A percentile compares a stretch with the other conserved stretches of the same genome.
Conservation (phyloP, 2,797 vertebrate genomes). For the Acanthurus leucopareius region DNA sequence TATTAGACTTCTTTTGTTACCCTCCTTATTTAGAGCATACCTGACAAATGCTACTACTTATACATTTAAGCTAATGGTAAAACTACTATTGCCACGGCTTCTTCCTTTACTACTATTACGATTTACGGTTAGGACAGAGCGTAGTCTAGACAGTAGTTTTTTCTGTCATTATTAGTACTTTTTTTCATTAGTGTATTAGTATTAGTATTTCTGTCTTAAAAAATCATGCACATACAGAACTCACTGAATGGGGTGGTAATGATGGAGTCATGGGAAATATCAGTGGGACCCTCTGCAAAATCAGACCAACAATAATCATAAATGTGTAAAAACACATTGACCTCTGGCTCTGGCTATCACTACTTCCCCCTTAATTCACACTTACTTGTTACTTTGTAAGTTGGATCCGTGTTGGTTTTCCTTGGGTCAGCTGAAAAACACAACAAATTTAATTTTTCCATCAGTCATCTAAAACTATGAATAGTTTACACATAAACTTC, state of each 20-base stretch:
- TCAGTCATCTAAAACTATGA: background rate
- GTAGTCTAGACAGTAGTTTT: background rate
- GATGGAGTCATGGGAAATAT: background rate
- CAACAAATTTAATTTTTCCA: background rate
- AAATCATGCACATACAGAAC: conserved; percentile 31
- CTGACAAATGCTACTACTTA: too few relatives aligned
- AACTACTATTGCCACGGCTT: too few relatives aligned
- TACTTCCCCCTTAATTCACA: background rate
- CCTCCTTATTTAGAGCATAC: too few relatives aligned
- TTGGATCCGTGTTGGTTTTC: background rate
- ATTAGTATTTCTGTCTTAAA: background rate
- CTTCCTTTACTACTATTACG: too few relatives aligned
- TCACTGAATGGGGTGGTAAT: conserved; percentile 30
- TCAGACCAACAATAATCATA: conserved; percentile 17
- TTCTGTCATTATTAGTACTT: background rate
- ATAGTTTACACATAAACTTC: background rate
- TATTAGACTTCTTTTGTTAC: too few relatives aligned
- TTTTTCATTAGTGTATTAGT: background rate
- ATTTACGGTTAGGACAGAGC: too few relatives aligned
- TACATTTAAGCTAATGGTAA: too few relatives aligned
- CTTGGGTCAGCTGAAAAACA: conserved; percentile 58
- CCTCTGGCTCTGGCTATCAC: background rate
- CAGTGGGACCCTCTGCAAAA: conserved; percentile 33
- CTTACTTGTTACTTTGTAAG: conserved; percentile 13
- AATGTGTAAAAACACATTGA: background rate